These are phyloP conservation scores for Hypselothyrea guttata DNA, from an alignment of 2,888 invertebrate genomes.

Conservation along the genomic window DNA sequence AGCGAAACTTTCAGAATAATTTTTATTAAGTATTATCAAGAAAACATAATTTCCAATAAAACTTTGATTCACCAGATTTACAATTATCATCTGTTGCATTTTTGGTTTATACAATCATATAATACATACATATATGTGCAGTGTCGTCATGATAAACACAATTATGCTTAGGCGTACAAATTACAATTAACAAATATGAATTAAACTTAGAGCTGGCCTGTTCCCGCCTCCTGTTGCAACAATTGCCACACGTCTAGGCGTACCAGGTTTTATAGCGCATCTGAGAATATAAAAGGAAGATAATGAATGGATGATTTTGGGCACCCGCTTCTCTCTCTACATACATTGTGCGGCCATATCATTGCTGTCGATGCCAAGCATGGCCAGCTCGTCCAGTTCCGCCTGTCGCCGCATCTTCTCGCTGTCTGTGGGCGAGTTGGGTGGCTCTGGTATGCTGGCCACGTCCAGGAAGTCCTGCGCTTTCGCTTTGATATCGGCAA, in stretches of 20 bases:
- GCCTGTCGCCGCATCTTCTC: slow-evolving; percentile 83
- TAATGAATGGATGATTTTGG: neutral
- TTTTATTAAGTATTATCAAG: too few relatives aligned
- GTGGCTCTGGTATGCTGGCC: slow-evolving; percentile 73
- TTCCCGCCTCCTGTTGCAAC: slow-evolving; percentile 13
- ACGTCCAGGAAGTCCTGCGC: slow-evolving; percentile 63
- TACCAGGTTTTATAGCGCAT: slow-evolving; percentile 56
- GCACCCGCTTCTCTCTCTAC: too few relatives aligned
- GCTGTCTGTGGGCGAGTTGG: slow-evolving; percentile 78
- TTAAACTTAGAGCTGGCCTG: slow-evolving; percentile 16
- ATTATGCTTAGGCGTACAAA: slow-evolving; percentile 42
- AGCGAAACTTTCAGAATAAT: slow-evolving; percentile 9
- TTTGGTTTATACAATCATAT: slow-evolving; percentile 61
- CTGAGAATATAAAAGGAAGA: slow-evolving; percentile 41
- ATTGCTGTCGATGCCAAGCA: slow-evolving; percentile 93
- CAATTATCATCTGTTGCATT: too few relatives aligned
- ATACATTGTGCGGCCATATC: slow-evolving; percentile 84
- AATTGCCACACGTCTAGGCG: slow-evolving; percentile 18
- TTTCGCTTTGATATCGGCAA: slow-evolving; percentile 20
- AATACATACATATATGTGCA: slow-evolving; percentile 73
- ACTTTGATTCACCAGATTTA: too few relatives aligned
- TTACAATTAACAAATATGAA: slow-evolving; percentile 37
- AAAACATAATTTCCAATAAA: too few relatives aligned
- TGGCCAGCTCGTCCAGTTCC: slow-evolving; percentile 89
- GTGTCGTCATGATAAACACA: slow-evolving; percentile 57